Evolutionary conservation across 2,113 vertebrate genomes (phyloP).

Genomic region (Tetrax tetrax): DNA sequence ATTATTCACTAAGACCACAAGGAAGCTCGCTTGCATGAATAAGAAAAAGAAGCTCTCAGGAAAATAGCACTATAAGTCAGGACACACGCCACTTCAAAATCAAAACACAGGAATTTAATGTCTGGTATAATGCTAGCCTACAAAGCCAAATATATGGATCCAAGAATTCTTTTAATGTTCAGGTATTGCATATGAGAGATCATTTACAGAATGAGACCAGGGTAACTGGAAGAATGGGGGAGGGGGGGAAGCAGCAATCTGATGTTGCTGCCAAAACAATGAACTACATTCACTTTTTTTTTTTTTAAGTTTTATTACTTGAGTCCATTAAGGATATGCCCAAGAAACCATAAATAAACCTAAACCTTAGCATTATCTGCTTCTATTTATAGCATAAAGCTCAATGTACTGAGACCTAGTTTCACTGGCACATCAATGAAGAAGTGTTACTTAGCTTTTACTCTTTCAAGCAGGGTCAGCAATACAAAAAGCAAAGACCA

Average conservation of each 20-base stretch:
- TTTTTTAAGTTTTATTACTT: not conserved
- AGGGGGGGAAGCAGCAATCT: not conserved
- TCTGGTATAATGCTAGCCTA: not conserved
- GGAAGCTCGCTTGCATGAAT: not conserved
- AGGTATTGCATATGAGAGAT: not conserved
- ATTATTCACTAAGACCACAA: not conserved
- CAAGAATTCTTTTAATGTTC: not conserved
- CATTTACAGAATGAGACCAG: not conserved
- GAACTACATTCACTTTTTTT: not conserved
- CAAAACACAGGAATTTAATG: not conserved
- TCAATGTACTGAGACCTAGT: constrained; percentile 27
- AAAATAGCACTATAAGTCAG: not conserved
- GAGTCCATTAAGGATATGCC: constrained; percentile 23
- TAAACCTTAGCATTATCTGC: constrained; percentile 33
- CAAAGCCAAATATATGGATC: not conserved
- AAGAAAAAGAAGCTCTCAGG: not conserved
- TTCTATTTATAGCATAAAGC: constrained; percentile 21
- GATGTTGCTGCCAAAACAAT: not conserved
- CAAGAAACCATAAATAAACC: constrained; percentile 55
- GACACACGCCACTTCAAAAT: rapidly evolving
- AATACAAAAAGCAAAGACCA: constrained; percentile 3
- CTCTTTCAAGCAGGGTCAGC: constrained; percentile 17
- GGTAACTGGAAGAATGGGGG: not conserved
- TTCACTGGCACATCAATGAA: constrained; percentile 21
- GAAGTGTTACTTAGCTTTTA: constrained; percentile 1